Conservation (phyloP, 2,113 vertebrate genomes). For the Regulus satrapa region DNA sequence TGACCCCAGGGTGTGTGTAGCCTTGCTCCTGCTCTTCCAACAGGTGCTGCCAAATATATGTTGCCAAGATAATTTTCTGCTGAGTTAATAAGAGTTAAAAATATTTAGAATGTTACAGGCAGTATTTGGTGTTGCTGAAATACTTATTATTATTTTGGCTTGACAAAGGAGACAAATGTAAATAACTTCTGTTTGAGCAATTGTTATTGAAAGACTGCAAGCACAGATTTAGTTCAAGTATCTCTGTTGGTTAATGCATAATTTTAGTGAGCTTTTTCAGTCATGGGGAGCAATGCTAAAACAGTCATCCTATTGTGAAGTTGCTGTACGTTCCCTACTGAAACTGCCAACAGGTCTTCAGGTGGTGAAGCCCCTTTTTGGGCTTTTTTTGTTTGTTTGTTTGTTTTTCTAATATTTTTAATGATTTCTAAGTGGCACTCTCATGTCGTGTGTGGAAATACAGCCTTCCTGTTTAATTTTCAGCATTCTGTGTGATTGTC, state of each 20-base stretch:
- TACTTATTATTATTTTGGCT: background rate
- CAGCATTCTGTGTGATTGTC: accelerated
- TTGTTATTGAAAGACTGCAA: background rate
- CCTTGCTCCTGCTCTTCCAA: background rate
- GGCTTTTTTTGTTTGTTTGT: no score
- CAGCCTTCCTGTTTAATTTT: background rate
- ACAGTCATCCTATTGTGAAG: background rate
- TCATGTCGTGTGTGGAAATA: background rate
- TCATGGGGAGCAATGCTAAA: background rate
- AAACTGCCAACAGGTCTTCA: background rate
- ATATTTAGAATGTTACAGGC: background rate
- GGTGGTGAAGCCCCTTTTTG: no score
- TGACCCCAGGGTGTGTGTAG: accelerated
- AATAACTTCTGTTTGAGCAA: background rate
- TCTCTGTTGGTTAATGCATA: background rate
- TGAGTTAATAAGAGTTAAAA: background rate
- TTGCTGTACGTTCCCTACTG: background rate
- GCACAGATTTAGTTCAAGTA: background rate
- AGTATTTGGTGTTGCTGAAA: background rate
- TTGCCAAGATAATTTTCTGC: background rate
- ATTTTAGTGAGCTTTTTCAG: background rate
- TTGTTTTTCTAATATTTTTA: background rate
- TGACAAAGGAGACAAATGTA: background rate
- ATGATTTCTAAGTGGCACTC: background rate
- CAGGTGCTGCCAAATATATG: background rate